Conservation (phyloP, 2,797 vertebrate genomes). For the Clarias pachynema region DNA sequence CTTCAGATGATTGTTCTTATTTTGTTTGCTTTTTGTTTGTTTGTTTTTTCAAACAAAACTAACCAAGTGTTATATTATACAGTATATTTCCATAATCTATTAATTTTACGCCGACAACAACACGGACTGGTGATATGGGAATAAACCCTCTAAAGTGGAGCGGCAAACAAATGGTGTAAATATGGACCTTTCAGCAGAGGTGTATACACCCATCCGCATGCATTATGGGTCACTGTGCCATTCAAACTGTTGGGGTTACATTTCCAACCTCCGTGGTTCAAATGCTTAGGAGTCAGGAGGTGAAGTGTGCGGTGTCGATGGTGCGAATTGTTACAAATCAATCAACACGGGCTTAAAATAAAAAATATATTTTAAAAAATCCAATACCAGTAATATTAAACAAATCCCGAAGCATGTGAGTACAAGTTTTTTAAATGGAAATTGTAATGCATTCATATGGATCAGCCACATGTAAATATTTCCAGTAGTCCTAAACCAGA, state of each 20-base stretch:
- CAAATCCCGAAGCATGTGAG: neutral
- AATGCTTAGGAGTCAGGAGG: neutral
- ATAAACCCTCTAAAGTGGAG: neutral
- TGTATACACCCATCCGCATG: slow-evolving; percentile 35
- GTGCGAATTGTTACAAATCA: neutral
- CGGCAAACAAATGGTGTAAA: slow-evolving; percentile 12
- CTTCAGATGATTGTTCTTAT: neutral
- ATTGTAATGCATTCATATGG: neutral
- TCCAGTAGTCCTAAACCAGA: neutral
- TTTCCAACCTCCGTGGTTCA: neutral
- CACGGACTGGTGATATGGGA: neutral
- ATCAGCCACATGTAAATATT: neutral
- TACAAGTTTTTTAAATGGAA: neutral
- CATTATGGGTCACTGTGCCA: slow-evolving; percentile 58
- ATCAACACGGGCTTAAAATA: neutral
- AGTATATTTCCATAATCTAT: neutral
- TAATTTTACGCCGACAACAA: neutral
- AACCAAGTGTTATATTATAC: neutral
- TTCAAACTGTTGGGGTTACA: slow-evolving; percentile 18
- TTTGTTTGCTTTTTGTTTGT: neutral
- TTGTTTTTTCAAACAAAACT: neutral
- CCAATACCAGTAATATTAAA: neutral
- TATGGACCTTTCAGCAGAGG: slow-evolving; percentile 33
- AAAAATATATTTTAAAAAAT: too few relatives aligned
- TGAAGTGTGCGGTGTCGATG: slow-evolving; percentile 8